Percentiles rank a stretch among this genome's conserved stretches.
phyloP scores from a whole-genome alignment of 2,888 invertebrate genomes.

The Thelaira solivaga region DNA sequence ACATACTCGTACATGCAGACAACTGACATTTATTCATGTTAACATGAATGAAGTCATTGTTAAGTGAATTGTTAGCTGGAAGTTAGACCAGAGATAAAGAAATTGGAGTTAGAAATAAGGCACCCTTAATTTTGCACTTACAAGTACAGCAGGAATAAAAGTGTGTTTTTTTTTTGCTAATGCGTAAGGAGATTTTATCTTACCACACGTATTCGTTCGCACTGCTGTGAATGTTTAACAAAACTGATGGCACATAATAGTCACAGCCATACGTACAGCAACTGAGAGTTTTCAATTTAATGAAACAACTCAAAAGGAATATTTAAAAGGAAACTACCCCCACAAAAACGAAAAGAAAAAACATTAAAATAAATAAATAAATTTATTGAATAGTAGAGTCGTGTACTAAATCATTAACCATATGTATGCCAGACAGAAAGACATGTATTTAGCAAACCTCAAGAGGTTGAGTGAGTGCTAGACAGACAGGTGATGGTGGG shows the following conservation, averaged over 20 bases:
- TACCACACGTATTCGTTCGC: not conserved
- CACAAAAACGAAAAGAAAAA: too few relatives aligned
- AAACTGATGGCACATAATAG: too few relatives aligned
- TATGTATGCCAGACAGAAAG: conserved; percentile 49
- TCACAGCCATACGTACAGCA: too few relatives aligned
- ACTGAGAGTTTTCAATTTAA: conserved; percentile 52
- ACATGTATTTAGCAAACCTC: conserved; percentile 59
- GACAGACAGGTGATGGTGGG: not conserved
- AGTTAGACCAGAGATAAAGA: conserved; percentile 2
- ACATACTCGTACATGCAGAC: not conserved
- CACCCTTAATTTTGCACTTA: conserved; percentile 21
- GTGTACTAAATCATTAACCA: conserved; percentile 48
- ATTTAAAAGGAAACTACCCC: conserved; percentile 31
- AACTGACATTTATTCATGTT: conserved; percentile 58
- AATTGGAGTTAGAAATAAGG: conserved; percentile 32
- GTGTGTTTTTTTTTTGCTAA: conserved; percentile 56
- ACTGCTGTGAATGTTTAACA: too few relatives aligned
- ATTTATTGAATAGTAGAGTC: conserved; percentile 32
- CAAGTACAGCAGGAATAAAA: conserved; percentile 15
- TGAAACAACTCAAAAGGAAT: conserved; percentile 27
- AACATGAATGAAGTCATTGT: conserved; percentile 45
- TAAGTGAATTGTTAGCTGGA: conserved; percentile 35
- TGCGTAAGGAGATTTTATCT: conserved; percentile 51
- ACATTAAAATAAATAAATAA: conserved; percentile 7
- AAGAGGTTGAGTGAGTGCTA: conserved; percentile 54